Percentiles rank a stretch among this genome's conserved stretches.
Conservation (phyloP, 2,113 vertebrate species). For the Marmota flaviventris region DNA sequence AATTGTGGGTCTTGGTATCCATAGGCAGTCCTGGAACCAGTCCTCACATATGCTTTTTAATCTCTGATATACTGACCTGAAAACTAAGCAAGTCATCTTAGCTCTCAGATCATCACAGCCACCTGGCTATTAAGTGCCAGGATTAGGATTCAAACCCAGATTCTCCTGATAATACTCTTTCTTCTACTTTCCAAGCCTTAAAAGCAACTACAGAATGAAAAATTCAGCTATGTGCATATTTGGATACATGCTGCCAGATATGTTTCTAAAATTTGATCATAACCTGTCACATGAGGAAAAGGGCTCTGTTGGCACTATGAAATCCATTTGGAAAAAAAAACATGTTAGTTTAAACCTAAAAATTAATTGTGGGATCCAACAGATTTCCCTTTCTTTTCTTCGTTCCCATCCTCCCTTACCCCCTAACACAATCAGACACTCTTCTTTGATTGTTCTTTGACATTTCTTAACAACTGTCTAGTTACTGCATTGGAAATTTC, state of each 20-base stretch:
- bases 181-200: background rate
- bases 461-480: conserved; percentile 34
- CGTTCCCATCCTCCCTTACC: background rate
- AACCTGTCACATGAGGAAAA: background rate
- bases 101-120: background rate
- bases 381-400: conserved; percentile 21
- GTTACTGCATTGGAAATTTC: background rate
- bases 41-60: background rate
- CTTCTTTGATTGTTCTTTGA: background rate
- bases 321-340: conserved; percentile 71
- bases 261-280: conserved; percentile 39
- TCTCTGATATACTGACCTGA: background rate
- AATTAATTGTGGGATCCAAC: background rate
- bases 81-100: background rate
- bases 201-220: conserved; percentile 38
- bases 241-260: background rate
- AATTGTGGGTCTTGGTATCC: background rate
- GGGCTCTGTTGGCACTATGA: conserved; percentile 1
- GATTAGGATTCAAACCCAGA: background rate
- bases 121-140: background rate
- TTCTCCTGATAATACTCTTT: background rate
- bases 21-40: background rate
- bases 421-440: background rate
- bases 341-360: conserved; percentile 37
- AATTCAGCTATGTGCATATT: background rate